Evolutionary conservation across 2,888 invertebrate genomes (phyloP).

Genomic region (Agonopterix subpropinquella): DNA sequence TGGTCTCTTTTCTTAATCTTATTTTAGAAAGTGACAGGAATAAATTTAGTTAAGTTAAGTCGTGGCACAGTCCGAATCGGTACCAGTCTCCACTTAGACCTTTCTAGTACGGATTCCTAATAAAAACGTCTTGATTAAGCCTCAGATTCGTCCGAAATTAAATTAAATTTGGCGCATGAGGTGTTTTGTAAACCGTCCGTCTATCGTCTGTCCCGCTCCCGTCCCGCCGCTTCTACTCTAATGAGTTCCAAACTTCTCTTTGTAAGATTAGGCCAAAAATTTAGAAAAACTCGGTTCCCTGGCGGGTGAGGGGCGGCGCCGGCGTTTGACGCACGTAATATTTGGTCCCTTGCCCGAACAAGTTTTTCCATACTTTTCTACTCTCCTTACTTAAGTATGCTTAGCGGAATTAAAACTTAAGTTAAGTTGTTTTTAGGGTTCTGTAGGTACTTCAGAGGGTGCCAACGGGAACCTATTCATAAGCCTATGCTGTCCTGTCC

Average conservation of each 20-base stretch:
- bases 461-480: too few species aligned
- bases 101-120: background rate
- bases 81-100: background rate
- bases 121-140: slow-evolving; percentile 4
- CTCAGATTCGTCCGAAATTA: slow-evolving; percentile 4
- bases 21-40: too few species aligned
- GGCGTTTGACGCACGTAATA: slow-evolving; percentile 38
- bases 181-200: slow-evolving; percentile 37
- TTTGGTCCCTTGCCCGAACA: slow-evolving; percentile 12
- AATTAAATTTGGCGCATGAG: slow-evolving; percentile 40
- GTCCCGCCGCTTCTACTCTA: slow-evolving; percentile 47
- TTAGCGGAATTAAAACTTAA: slow-evolving; percentile 45
- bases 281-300: slow-evolving; percentile 47
- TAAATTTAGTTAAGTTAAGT: too few species aligned
- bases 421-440: slow-evolving; percentile 22
- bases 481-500: too few species aligned
- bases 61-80: too few species aligned
- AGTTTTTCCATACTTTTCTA: slow-evolving; percentile 26
- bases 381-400: slow-evolving; percentile 44
- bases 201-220: slow-evolving; percentile 21
- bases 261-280: slow-evolving; percentile 57
- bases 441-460: too few species aligned
- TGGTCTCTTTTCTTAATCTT: too few species aligned
- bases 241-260: slow-evolving; percentile 61
- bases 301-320: slow-evolving; percentile 29